These are phyloP conservation scores for Pseudachorutes palmiensis DNA, from an alignment of 1,140 invertebrate genomes.

Conservation along the genomic window DNA sequence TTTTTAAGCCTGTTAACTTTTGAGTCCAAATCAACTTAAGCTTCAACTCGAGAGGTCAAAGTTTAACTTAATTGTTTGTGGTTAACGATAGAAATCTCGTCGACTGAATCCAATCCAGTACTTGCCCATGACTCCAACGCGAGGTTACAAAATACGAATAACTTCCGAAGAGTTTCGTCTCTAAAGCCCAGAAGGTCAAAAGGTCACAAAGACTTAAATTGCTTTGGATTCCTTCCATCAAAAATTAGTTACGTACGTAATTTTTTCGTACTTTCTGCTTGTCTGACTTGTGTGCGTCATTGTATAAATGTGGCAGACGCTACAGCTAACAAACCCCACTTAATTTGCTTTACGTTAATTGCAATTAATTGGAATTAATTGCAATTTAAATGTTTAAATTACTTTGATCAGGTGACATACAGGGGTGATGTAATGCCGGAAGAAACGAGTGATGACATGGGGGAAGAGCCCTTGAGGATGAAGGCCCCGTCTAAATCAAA, in stretches of 20 bases:
- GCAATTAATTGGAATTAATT: conserved; percentile 1
- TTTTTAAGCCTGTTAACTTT: too few relatives aligned
- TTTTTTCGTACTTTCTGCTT: too few relatives aligned
- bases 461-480: conserved; percentile 29
- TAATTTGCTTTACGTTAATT: not conserved
- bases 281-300: too few relatives aligned
- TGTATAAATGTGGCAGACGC: too few relatives aligned
- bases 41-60: not conserved
- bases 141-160: not conserved
- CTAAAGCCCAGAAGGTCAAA: not conserved
- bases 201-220: not conserved
- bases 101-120: not conserved
- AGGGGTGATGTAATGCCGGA: conserved; percentile 32
- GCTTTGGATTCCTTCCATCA: not conserved
- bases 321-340: conserved; percentile 2
- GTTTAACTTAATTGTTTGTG: not conserved
- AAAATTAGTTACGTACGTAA: too few relatives aligned
- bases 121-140: conserved; percentile 14
- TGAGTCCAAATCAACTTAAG: not conserved
- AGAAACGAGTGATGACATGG: conserved; percentile 32
- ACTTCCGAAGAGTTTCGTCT: conserved; percentile 2
- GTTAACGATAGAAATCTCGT: not conserved
- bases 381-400: conserved; percentile 8
- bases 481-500: conserved; percentile 21
- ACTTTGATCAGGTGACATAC: conserved; percentile 31